These are phyloP conservation scores for Eupithecia exiguata DNA, from an alignment of 2,888 invertebrate species.

Conservation along the genomic window DNA sequence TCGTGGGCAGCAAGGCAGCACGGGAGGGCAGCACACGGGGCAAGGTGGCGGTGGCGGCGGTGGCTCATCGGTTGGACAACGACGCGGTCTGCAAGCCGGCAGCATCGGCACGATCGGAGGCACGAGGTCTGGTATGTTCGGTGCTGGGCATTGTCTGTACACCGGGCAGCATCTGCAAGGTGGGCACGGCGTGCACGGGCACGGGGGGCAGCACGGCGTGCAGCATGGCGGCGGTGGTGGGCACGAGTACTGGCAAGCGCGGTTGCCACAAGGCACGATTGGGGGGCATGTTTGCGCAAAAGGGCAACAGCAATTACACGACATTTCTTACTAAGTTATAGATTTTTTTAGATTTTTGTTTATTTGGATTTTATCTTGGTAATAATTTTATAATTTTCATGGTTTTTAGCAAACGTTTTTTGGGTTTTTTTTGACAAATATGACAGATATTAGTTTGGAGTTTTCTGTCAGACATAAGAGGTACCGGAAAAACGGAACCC, in stretches of 20 bases:
- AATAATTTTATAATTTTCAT: slow-evolving; percentile 10
- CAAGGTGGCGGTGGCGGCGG: slow-evolving; percentile 55
- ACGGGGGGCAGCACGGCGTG: slow-evolving; percentile 47
- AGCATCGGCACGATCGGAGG: slow-evolving; percentile 74
- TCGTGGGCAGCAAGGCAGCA: slow-evolving; percentile 75
- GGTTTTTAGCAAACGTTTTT: neutral
- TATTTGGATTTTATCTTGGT: slow-evolving; percentile 10
- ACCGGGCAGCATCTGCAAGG: slow-evolving; percentile 69
- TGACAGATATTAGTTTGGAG: neutral
- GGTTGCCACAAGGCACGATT: slow-evolving; percentile 70
- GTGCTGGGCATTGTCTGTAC: slow-evolving; percentile 72
- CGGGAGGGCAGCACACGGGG: slow-evolving; percentile 73
- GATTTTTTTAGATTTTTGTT: slow-evolving; percentile 8
- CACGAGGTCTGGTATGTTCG: slow-evolving; percentile 69
- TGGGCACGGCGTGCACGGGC: slow-evolving; percentile 75
- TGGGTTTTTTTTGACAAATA: neutral
- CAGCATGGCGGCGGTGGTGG: slow-evolving; percentile 58
- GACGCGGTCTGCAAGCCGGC: slow-evolving; percentile 70
- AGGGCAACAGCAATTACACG: slow-evolving; percentile 47
- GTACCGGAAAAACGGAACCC: neutral
- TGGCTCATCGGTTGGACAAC: slow-evolving; percentile 63
- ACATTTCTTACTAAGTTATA: slow-evolving; percentile 15
- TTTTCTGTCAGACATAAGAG: neutral
- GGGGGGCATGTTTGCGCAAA: slow-evolving; percentile 74
- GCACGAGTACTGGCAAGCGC: slow-evolving; percentile 64